Evolutionary conservation across 2,113 vertebrate species (phyloP).

Genomic region (Tursiops truncatus): DNA sequence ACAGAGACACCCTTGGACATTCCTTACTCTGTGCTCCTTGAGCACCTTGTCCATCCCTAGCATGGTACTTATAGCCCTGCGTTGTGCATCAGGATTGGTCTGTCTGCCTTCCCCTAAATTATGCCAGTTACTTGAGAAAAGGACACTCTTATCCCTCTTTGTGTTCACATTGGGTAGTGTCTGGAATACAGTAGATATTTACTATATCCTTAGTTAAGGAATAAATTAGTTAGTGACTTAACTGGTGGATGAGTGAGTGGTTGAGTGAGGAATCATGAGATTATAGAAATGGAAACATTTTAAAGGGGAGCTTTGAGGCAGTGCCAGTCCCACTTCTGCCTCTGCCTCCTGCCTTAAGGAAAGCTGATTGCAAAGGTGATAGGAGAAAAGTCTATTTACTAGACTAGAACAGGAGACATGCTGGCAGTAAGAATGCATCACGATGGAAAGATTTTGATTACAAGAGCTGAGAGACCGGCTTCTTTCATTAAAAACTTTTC

Average conservation of each 20-base stretch:
- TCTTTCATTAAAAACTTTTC: conserved; percentile 56
- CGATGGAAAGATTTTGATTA: conserved; percentile 27
- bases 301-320: not conserved
- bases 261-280: not conserved
- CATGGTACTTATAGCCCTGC: fast-evolving
- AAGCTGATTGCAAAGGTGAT: not conserved
- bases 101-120: not conserved
- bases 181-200: not conserved
- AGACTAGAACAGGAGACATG: not conserved
- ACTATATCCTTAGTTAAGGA: not conserved
- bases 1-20: too few species aligned
- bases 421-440: not conserved
- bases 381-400: not conserved
- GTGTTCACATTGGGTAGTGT: not conserved
- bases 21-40: not conserved
- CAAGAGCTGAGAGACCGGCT: not conserved
- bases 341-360: not conserved
- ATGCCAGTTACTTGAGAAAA: not conserved
- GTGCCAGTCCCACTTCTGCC: not conserved
- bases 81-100: too few species aligned
- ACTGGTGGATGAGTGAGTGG: not conserved
- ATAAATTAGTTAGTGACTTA: not conserved
- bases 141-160: not conserved
- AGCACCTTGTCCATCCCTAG: not conserved
- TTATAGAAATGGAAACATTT: not conserved